These are phyloP conservation scores for Falco rusticolus DNA, from an alignment of 2,797 vertebrate species.

Conservation along the genomic window DNA sequence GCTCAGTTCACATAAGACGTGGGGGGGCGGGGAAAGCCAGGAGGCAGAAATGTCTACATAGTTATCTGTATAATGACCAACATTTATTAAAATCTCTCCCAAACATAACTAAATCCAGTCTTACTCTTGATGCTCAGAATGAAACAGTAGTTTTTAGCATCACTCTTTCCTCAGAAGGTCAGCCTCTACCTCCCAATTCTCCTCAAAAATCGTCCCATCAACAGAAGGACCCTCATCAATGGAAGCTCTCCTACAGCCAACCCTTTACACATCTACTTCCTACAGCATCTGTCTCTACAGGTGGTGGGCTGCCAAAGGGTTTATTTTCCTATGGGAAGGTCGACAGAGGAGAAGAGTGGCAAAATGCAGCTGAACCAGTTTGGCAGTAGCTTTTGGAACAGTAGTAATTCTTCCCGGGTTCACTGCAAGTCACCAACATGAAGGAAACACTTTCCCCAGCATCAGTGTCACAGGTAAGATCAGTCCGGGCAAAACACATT, in stretches of 20 bases:
- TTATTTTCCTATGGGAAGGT: background rate
- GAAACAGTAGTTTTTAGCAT: background rate
- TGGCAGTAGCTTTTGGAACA: background rate
- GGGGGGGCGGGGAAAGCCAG: background rate
- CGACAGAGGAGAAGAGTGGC: background rate
- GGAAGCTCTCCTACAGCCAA: background rate
- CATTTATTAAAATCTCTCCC: background rate
- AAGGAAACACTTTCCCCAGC: background rate
- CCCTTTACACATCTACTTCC: background rate
- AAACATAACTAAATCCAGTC: background rate
- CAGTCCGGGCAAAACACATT: background rate
- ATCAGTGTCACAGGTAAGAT: background rate
- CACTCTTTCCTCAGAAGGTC: background rate
- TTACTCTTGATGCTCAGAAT: background rate
- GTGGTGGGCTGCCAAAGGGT: background rate
- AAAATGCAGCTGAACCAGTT: constrained; percentile 16
- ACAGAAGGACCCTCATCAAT: background rate
- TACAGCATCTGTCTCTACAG: background rate
- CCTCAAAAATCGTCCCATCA: background rate
- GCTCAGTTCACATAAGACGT: background rate
- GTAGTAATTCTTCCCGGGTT: background rate
- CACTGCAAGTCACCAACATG: background rate
- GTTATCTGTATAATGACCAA: background rate
- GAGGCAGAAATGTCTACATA: background rate
- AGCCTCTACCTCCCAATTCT: background rate